Conservation (phyloP, 2,888 invertebrate genomes). For the Mellilla xanthometata region DNA sequence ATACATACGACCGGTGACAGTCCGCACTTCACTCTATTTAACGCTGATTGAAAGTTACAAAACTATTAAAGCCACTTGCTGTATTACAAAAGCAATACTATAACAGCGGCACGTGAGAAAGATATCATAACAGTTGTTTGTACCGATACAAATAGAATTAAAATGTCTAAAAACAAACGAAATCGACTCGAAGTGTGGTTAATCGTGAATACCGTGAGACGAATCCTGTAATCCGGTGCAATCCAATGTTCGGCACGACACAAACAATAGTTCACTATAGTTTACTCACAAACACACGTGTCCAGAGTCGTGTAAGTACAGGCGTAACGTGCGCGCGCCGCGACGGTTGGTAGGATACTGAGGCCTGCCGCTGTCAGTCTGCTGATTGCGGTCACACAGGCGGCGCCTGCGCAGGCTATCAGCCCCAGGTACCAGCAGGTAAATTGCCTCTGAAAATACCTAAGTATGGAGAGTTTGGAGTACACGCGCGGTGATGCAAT, state of each 20-base stretch:
- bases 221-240: constrained; percentile 45
- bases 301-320: constrained; percentile 34
- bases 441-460: constrained; percentile 64
- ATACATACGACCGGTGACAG: constrained; percentile 11
- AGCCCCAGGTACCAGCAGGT: constrained; percentile 50
- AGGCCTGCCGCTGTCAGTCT: constrained; percentile 18
- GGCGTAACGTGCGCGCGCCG: constrained; percentile 48
- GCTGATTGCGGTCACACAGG: constrained; percentile 19
- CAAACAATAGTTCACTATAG: constrained; percentile 50
- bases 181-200: constrained; percentile 46
- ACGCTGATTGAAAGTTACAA: constrained; percentile 38
- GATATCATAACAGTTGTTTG: neutral
- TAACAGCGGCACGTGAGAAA: neutral
- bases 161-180: constrained; percentile 47
- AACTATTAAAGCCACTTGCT: constrained; percentile 32
- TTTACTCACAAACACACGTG: constrained; percentile 72
- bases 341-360: constrained; percentile 57
- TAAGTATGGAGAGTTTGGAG: constrained; percentile 14
- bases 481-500: constrained; percentile 48
- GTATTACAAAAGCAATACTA: neutral
- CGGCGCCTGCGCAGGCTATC: constrained; percentile 56
- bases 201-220: constrained; percentile 39
- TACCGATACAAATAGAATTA: neutral
- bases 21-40: constrained; percentile 32
- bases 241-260: constrained; percentile 56